A percentile compares a stretch with the other conserved stretches of the same genome.
Evolutionary conservation across 2,113 vertebrate species (phyloP).

Genomic region (Corythornis madagascariensis): DNA sequence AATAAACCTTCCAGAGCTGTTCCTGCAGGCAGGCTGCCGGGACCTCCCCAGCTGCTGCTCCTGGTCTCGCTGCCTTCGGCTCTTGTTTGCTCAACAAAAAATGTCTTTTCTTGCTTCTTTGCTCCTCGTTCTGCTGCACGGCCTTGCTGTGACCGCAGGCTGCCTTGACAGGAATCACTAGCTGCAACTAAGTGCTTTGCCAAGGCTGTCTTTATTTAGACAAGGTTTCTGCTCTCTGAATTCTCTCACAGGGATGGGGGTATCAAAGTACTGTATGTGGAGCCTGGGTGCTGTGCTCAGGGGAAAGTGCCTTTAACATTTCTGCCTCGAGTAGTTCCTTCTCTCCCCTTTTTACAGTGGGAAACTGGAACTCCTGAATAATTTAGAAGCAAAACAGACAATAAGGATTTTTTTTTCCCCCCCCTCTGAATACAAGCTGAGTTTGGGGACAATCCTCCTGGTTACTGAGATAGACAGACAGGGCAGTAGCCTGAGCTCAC

Average conservation of each 20-base stretch:
- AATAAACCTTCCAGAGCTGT: background rate
- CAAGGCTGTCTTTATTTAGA: conserved; percentile 64
- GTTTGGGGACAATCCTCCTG: background rate
- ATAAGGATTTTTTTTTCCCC: background rate
- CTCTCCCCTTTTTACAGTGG: background rate
- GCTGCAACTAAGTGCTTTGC: conserved; percentile 3
- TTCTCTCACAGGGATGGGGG: background rate
- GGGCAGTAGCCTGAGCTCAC: background rate
- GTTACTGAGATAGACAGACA: background rate
- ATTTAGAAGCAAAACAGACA: background rate
- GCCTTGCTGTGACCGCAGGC: conserved; percentile 47
- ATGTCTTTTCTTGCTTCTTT: background rate
- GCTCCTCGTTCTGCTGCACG: background rate
- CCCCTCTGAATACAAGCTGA: background rate
- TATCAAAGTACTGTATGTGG: background rate
- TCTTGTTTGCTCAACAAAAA: background rate
- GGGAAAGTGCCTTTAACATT: background rate
- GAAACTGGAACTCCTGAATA: background rate
- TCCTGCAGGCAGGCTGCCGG: background rate
- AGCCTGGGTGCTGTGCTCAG: background rate
- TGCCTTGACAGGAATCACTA: conserved; percentile 56
- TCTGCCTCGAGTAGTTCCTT: background rate
- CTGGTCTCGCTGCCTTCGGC: background rate
- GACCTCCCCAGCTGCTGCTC: background rate
- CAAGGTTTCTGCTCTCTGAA: conserved; percentile 25